These are phyloP conservation scores for Drepana arcuata DNA, from an alignment of 1,140 invertebrate genomes.

Conservation along the genomic window DNA sequence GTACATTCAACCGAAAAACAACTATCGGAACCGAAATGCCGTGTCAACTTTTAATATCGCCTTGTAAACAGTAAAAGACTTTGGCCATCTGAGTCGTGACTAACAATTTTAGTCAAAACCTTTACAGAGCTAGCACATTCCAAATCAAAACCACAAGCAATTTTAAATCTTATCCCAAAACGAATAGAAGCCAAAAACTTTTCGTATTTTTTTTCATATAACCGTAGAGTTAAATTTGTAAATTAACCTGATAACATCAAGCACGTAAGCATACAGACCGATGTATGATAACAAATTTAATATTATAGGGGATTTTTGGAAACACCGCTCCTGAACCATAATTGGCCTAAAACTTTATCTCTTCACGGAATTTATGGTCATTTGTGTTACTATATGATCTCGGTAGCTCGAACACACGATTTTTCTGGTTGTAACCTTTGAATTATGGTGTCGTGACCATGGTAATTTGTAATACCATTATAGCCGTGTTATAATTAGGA, in stretches of 20 bases:
- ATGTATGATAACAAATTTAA: conserved; percentile 43
- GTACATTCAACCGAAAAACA: too few relatives aligned
- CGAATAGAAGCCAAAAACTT: neutral
- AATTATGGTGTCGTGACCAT: conserved; percentile 43
- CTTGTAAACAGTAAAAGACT: conserved; percentile 47
- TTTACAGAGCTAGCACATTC: too few relatives aligned
- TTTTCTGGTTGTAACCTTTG: conserved; percentile 17
- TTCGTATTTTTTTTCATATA: neutral
- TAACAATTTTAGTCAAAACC: conserved; percentile 36
- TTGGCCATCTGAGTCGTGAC: conserved; percentile 45
- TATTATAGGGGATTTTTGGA: conserved; percentile 55
- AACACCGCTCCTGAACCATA: conserved; percentile 46
- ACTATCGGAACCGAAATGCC: conserved; percentile 39
- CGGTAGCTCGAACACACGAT: conserved; percentile 22
- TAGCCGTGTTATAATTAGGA: conserved; percentile 15
- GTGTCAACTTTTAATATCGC: conserved; percentile 52
- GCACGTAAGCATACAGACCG: conserved; percentile 44
- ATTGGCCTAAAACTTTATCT: conserved; percentile 59
- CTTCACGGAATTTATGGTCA: conserved; percentile 55
- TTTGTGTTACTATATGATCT: conserved; percentile 35
- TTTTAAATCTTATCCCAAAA: neutral
- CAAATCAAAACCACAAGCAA: neutral
- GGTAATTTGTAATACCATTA: conserved; percentile 11
- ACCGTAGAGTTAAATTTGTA: conserved; percentile 16
- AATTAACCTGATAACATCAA: conserved; percentile 33